A percentile compares a stretch with the other conserved stretches of the same genome.
Evolutionary conservation across 2,113 vertebrate species (phyloP).

Genomic region (Mormyrus iriodes): DNA sequence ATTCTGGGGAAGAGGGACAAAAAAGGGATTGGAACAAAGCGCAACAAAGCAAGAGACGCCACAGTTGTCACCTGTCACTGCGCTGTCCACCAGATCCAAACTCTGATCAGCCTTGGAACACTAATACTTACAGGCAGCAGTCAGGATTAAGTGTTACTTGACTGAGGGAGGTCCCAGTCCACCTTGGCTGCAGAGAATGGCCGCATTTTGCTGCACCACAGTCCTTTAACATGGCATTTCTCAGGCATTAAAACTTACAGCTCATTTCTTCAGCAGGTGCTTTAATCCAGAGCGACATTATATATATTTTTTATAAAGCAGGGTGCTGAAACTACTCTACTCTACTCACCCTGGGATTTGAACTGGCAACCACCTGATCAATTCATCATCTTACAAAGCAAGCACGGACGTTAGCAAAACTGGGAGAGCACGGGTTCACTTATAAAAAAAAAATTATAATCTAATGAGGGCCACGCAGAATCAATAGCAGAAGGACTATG

Average conservation of each 20-base stretch:
- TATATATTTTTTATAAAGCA: not conserved
- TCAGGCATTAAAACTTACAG: not conserved
- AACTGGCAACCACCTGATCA: not conserved
- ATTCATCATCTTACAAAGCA: not conserved
- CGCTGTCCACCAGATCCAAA: not conserved
- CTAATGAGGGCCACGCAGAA: not conserved
- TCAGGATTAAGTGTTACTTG: not conserved
- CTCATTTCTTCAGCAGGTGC: not conserved
- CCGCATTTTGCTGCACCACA: not conserved
- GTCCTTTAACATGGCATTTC: not conserved
- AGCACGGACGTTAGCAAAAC: too few relatives aligned
- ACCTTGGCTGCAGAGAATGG: too few relatives aligned
- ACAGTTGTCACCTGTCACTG: not conserved
- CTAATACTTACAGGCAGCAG: not conserved
- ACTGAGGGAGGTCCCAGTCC: not conserved
- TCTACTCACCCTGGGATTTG: not conserved
- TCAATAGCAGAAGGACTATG: not conserved
- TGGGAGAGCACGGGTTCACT: too few relatives aligned
- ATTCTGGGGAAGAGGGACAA: conserved; percentile 62
- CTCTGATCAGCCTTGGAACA: not conserved
- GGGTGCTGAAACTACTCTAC: not conserved
- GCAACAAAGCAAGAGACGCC: not conserved
- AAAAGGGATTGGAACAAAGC: not conserved
- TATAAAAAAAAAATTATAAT: too few relatives aligned
- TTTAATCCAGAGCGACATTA: not conserved